A percentile compares a stretch with the other conserved stretches of the same genome.
phyloP scores from a whole-genome alignment of 1,140 invertebrate species.

The Drosophila santomea region DNA sequence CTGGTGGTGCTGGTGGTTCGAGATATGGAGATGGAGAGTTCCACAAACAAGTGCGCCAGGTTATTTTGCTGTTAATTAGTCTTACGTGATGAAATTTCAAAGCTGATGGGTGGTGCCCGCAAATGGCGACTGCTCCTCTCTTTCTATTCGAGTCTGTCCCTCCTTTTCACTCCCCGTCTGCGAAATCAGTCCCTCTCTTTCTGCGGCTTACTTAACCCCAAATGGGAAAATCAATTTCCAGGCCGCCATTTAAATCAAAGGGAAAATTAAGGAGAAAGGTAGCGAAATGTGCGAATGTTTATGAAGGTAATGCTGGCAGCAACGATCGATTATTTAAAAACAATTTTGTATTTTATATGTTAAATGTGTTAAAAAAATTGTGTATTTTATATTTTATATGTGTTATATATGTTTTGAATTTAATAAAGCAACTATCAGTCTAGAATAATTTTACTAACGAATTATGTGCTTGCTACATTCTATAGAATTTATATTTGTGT shows the following conservation, averaged over 20 bases:
- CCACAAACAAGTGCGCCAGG: constrained; percentile 74
- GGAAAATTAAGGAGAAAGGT: background rate
- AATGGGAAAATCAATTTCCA: constrained; percentile 7
- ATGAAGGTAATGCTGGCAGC: no score
- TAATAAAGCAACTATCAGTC: no score
- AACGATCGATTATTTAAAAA: no score
- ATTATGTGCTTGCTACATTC: no score
- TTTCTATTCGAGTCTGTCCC: constrained; percentile 1
- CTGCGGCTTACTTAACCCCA: constrained; percentile 48
- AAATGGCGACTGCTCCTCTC: constrained; percentile 38
- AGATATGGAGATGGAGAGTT: constrained; percentile 49
- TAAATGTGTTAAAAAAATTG: no score
- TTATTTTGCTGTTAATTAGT: constrained; percentile 81
- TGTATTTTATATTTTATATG: no score
- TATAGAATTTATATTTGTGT: background rate
- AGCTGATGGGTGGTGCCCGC: constrained; percentile 67
- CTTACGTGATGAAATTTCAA: constrained; percentile 75
- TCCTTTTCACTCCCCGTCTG: background rate
- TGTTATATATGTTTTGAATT: no score
- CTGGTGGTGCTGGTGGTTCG: constrained; percentile 1
- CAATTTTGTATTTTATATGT: no score
- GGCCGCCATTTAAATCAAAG: constrained; percentile 3
- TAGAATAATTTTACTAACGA: no score
- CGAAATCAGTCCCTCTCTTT: constrained; percentile 1
- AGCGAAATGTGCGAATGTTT: background rate